These are phyloP conservation scores for Allolobophora icterica DNA, from an alignment of 2,888 invertebrate genomes.

Conservation along the genomic window DNA sequence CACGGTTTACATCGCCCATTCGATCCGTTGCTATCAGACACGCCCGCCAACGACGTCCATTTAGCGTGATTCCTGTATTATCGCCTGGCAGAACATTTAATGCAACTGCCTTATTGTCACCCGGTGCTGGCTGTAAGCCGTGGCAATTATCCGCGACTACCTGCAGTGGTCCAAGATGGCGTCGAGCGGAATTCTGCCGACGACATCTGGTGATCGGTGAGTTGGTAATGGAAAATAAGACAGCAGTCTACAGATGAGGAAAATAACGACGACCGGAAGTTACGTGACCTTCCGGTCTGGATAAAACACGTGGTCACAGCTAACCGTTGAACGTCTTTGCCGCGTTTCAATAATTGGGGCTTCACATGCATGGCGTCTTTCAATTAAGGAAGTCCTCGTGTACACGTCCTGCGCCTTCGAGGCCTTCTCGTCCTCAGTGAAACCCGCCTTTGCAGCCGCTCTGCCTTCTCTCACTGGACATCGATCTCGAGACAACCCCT, in stretches of 20 bases:
- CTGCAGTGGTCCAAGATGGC: constrained; percentile 10
- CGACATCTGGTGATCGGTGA: neutral
- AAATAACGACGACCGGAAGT: neutral
- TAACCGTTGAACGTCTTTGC: neutral
- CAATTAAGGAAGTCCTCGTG: neutral
- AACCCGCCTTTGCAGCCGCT: too few species aligned
- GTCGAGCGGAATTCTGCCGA: neutral
- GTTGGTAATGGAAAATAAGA: neutral
- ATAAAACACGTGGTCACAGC: neutral
- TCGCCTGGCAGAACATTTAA: constrained; percentile 27
- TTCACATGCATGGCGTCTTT: neutral
- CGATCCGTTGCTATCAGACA: constrained; percentile 10
- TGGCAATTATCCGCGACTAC: neutral
- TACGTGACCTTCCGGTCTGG: constrained; percentile 3
- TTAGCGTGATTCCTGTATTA: constrained; percentile 30
- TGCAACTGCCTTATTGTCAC: constrained; percentile 13
- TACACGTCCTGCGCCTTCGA: too few species aligned
- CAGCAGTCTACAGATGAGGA: neutral
- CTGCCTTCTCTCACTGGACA: too few species aligned
- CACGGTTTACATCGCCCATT: neutral
- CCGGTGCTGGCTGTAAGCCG: neutral
- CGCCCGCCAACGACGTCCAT: constrained; percentile 20
- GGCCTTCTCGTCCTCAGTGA: too few species aligned
- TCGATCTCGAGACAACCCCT: too few species aligned
- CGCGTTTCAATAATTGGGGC: neutral